Conservation (phyloP, 2,113 vertebrate genomes). For the Pituophis catenifer region DNA sequence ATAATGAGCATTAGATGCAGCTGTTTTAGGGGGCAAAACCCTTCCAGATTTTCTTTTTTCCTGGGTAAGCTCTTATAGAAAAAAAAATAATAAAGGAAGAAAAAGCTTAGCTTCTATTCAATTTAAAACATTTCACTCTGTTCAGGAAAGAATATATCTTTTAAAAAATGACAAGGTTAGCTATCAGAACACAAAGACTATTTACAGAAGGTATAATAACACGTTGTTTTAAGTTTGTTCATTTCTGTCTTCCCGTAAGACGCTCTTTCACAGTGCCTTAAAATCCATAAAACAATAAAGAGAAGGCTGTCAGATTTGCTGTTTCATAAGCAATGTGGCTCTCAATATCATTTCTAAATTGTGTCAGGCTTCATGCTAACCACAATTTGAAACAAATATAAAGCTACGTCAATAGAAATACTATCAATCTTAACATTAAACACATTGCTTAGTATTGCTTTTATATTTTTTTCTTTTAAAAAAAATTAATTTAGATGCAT, state of each 20-base stretch:
- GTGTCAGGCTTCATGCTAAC: background rate
- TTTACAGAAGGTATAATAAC: background rate
- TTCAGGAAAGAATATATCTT: background rate
- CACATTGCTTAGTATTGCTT: background rate
- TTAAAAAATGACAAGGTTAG: background rate
- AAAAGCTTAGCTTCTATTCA: background rate
- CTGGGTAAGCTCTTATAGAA: no score
- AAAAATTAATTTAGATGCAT: background rate
- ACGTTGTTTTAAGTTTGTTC: background rate
- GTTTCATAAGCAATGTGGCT: background rate
- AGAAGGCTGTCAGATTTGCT: background rate
- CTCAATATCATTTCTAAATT: background rate
- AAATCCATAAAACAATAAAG: background rate
- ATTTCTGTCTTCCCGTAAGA: background rate
- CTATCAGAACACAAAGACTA: background rate
- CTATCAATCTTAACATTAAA: background rate
- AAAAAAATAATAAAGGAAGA: no score
- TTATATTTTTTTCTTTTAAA: background rate
- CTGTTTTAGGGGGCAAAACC: background rate
- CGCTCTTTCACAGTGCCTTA: background rate
- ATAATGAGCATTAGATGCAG: background rate
- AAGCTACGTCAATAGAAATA: background rate
- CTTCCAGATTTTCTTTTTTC: no score
- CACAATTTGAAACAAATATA: background rate
- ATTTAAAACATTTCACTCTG: background rate